Conservation (phyloP, 2,888 invertebrate species). For the Poecilobothrus nobilitatus region DNA sequence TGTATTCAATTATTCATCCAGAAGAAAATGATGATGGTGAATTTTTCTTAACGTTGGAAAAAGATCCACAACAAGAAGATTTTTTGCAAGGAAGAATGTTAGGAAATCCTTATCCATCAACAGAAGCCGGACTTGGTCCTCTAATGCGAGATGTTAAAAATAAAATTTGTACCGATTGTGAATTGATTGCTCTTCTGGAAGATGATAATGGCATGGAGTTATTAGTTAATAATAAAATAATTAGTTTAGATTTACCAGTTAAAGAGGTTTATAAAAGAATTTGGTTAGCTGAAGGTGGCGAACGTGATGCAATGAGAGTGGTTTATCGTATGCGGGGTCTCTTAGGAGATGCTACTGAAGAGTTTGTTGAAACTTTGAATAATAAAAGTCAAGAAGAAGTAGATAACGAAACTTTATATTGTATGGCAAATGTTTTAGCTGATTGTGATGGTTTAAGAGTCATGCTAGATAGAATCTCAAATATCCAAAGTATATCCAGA, state of each 20-base stretch:
- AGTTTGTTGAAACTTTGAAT: conserved; percentile 90
- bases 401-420: conserved; percentile 90
- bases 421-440: conserved; percentile 77
- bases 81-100: conserved; percentile 93
- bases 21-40: conserved; percentile 96
- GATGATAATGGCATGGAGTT: conserved; percentile 99
- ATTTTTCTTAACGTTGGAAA: conserved; percentile 92
- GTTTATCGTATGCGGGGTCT: conserved; percentile 97
- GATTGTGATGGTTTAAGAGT: conserved; percentile 67
- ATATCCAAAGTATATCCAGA: conserved; percentile 75
- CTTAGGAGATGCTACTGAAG: conserved; percentile 96
- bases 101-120: conserved; percentile 93
- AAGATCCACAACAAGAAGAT: conserved; percentile 98
- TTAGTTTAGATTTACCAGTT: conserved; percentile 90
- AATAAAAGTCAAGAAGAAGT: conserved; percentile 76
- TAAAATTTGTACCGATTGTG: conserved; percentile 97
- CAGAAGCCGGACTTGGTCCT: conserved; percentile 90
- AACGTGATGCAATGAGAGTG: conserved; percentile 93
- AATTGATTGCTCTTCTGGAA: conserved; percentile 92
- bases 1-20: conserved; percentile 94
- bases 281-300: conserved; percentile 82
- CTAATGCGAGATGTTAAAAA: conserved; percentile 98
- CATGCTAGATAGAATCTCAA: conserved; percentile 75
- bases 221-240: conserved; percentile 95
- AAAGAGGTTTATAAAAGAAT: conserved; percentile 79